Evolutionary conservation across 2,888 invertebrate species (phyloP).

Genomic region (Melieria picta): DNA sequence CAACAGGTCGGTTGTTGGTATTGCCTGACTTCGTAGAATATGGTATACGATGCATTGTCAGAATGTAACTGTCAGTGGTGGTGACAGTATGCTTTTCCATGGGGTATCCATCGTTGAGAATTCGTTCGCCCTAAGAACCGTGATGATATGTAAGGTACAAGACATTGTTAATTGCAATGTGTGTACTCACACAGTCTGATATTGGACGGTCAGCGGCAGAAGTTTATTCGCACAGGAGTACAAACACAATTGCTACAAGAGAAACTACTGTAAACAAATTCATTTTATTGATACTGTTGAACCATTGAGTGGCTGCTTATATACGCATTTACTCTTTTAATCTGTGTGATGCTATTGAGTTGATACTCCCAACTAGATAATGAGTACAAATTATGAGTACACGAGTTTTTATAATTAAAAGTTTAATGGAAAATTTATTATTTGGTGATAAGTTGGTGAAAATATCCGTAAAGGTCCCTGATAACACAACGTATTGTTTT

Average conservation of each 20-base stretch:
- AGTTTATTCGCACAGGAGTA: slow-evolving; percentile 19
- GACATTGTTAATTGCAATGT: neutral
- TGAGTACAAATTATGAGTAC: too few species aligned
- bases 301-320: too few species aligned
- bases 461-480: too few species aligned
- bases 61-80: slow-evolving; percentile 84
- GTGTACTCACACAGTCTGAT: slow-evolving; percentile 54
- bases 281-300: too few species aligned
- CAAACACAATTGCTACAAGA: neutral
- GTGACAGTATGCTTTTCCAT: slow-evolving; percentile 76
- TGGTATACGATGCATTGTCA: slow-evolving; percentile 85
- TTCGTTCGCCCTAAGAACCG: slow-evolving; percentile 52
- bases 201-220: slow-evolving; percentile 48
- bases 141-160: neutral
- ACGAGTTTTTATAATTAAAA: too few species aligned
- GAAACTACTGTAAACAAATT: too few species aligned
- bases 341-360: too few species aligned
- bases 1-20: slow-evolving; percentile 47
- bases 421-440: too few species aligned
- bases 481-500: too few species aligned
- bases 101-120: slow-evolving; percentile 67
- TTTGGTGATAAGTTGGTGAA: too few species aligned
- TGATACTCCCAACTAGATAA: too few species aligned
- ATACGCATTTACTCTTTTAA: too few species aligned
- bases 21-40: slow-evolving; percentile 45